phyloP scores from a whole-genome alignment of 2,113 vertebrate species.

The Isurus oxyrinchus region DNA sequence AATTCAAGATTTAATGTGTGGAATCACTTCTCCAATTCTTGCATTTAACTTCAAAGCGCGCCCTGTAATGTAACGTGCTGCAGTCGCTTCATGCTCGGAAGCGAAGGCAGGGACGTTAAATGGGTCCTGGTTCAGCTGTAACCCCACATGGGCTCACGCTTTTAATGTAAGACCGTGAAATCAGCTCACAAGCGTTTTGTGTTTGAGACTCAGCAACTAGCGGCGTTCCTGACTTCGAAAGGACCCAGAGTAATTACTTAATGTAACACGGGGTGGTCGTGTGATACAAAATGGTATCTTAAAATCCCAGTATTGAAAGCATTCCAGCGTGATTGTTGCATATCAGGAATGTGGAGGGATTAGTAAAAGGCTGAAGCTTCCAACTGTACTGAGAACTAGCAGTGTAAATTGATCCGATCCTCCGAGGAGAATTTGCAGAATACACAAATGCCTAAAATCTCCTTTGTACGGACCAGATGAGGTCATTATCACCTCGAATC shows the following conservation, averaged over 20 bases:
- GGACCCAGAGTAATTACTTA: background rate
- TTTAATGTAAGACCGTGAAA: background rate
- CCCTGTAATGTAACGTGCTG: background rate
- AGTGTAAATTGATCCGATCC: background rate
- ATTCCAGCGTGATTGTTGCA: constrained; percentile 33
- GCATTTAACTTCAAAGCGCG: background rate
- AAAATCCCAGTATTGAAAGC: background rate
- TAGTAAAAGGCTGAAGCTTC: background rate
- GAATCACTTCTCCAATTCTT: background rate
- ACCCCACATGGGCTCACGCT: background rate
- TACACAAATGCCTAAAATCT: background rate
- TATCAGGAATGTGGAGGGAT: constrained; percentile 29
- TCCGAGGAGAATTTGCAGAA: too few relatives aligned
- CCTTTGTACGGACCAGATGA: constrained; percentile 24
- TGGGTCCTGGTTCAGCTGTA: background rate
- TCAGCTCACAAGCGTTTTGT: background rate
- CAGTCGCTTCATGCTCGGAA: background rate
- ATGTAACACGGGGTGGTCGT: background rate
- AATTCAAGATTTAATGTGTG: background rate
- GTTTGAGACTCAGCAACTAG: background rate
- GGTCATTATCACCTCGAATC: background rate
- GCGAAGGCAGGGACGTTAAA: background rate
- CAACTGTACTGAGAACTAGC: background rate
- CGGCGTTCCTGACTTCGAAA: background rate
- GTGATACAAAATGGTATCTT: constrained; percentile 26